Evolutionary conservation across 1,140 invertebrate species (phyloP).

Genomic region (Drusus annulatus): DNA sequence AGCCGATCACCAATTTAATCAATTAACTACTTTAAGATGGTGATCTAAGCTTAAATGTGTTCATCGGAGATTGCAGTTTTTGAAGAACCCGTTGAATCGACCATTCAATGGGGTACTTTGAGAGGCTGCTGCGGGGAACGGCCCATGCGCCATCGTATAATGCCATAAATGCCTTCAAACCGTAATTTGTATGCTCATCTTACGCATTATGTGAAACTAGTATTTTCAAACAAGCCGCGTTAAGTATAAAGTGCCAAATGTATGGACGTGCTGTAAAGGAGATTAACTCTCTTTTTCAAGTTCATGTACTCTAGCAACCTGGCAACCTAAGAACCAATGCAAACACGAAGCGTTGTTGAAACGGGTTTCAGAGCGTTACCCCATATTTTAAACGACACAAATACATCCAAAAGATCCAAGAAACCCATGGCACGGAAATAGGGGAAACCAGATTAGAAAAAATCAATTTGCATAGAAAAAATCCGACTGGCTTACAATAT

Average conservation of each 20-base stretch:
- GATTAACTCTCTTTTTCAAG: neutral
- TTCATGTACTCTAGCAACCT: no score
- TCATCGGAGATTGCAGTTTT: constrained; percentile 25
- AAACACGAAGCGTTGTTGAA: no score
- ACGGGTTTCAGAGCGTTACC: no score
- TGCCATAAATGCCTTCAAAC: constrained; percentile 9
- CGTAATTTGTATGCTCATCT: constrained; percentile 10
- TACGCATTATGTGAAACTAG: neutral
- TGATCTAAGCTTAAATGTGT: constrained; percentile 29
- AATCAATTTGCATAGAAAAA: no score
- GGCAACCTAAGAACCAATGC: no score
- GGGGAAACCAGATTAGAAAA: no score
- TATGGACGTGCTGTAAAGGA: neutral
- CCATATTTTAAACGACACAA: no score
- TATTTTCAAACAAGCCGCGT: constrained; percentile 6
- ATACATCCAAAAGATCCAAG: no score
- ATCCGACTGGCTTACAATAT: no score
- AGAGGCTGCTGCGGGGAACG: neutral
- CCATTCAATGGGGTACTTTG: constrained; percentile 22
- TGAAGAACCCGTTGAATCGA: constrained; percentile 7
- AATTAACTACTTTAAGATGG: constrained; percentile 29
- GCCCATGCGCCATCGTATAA: neutral
- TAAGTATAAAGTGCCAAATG: neutral
- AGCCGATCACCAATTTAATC: constrained; percentile 17
- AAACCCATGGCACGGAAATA: no score